These are phyloP conservation scores for Myopa testacea DNA, from an alignment of 2,888 invertebrate genomes.

Conservation along the genomic window DNA sequence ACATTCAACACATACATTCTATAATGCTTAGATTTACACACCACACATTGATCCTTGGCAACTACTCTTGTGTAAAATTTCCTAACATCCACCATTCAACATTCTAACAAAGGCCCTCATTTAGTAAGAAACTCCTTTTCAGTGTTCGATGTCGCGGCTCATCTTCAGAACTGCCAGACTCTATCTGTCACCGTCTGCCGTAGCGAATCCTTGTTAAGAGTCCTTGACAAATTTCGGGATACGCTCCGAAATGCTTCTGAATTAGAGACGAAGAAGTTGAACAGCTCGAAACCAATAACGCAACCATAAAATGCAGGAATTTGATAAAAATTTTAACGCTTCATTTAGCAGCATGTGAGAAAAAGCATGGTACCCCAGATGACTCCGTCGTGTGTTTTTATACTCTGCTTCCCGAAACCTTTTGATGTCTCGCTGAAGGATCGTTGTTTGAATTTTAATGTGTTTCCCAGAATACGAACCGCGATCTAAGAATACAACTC, in stretches of 20 bases:
- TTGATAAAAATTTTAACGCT: slow-evolving; percentile 11
- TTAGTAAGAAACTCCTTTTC: too few relatives aligned
- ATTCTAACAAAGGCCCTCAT: too few relatives aligned
- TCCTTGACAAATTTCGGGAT: slow-evolving; percentile 29
- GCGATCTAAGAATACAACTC: not conserved
- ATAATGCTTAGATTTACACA: too few relatives aligned
- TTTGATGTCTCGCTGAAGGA: not conserved
- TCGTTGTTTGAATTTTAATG: slow-evolving; percentile 24
- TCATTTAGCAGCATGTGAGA: not conserved
- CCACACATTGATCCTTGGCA: too few relatives aligned
- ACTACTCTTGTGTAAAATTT: too few relatives aligned
- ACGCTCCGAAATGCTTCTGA: slow-evolving; percentile 5
- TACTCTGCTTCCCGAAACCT: not conserved
- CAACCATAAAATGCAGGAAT: slow-evolving; percentile 21
- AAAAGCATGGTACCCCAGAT: not conserved
- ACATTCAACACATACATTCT: too few relatives aligned
- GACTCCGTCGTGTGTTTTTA: not conserved
- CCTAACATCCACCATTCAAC: too few relatives aligned
- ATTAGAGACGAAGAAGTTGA: not conserved
- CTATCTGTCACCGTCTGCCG: not conserved
- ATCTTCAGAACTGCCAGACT: slow-evolving; percentile 4
- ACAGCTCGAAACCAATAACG: not conserved
- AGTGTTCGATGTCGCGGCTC: not conserved
- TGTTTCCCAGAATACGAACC: slow-evolving; percentile 1
- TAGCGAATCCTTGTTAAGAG: slow-evolving; percentile 28